Evolutionary conservation across 2,888 invertebrate species (phyloP).

Genomic region (Euphydryas editha): DNA sequence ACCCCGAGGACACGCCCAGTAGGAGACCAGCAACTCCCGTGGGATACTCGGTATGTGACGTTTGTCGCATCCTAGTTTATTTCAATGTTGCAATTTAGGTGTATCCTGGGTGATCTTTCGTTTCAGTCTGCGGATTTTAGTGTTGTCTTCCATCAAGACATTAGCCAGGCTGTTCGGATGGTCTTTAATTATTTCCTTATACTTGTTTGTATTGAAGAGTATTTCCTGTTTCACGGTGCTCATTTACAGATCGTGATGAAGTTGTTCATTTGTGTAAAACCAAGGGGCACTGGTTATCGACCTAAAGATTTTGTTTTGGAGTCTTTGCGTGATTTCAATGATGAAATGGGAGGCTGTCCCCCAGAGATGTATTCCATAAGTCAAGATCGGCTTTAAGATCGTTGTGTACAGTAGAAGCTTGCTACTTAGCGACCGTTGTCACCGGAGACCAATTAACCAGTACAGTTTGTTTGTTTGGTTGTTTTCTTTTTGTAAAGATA

Average conservation of each 20-base stretch:
- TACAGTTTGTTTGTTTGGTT: conserved; percentile 22
- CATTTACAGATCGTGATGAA: neutral
- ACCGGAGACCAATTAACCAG: conserved; percentile 36
- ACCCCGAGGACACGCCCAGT: no score
- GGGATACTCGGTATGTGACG: no score
- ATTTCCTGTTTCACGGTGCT: neutral
- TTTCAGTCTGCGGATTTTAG: neutral
- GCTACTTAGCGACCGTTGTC: conserved; percentile 30
- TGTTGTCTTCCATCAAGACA: neutral
- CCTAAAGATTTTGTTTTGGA: conserved; percentile 23
- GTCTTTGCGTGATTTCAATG: conserved; percentile 17
- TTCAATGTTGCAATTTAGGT: no score
- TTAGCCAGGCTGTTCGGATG: neutral
- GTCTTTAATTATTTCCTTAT: neutral
- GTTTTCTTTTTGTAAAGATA: conserved; percentile 16
- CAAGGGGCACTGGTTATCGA: conserved; percentile 25
- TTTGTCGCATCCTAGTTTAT: no score
- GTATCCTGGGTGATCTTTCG: neutral
- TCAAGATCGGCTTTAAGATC: conserved; percentile 37
- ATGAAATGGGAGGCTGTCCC: conserved; percentile 22
- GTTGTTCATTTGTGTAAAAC: neutral
- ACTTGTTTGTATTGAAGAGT: neutral
- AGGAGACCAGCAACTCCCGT: no score
- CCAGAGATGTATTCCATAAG: conserved; percentile 29
- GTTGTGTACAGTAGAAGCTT: conserved; percentile 32